phyloP scores from a whole-genome alignment of 2,113 vertebrate species.

The Cyprinus carpio region DNA sequence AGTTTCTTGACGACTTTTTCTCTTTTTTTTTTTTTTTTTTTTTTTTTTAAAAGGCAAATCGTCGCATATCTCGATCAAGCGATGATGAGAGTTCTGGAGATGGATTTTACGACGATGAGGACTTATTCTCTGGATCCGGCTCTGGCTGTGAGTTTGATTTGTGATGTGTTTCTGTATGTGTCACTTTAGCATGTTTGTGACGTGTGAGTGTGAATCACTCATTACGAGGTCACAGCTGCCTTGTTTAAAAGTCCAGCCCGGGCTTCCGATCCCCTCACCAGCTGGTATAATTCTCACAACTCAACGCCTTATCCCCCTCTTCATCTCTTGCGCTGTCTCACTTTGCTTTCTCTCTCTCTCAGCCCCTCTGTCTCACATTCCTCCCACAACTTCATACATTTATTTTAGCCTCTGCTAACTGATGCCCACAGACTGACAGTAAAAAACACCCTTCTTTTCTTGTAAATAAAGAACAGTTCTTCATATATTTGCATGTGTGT shows the following conservation, averaged over 20 bases:
- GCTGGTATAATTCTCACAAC: constrained; percentile 48
- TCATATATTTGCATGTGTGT: not conserved
- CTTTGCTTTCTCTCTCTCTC: not conserved
- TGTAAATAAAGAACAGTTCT: not conserved
- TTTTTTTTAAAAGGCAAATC: constrained; percentile 65
- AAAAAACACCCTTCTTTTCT: constrained; percentile 15
- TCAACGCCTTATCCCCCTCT: constrained; percentile 35
- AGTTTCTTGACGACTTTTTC: not conserved
- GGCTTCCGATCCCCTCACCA: constrained; percentile 39
- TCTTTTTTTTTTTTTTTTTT: constrained; percentile 40
- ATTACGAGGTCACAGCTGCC: constrained; percentile 58
- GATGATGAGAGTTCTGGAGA: constrained; percentile 74
- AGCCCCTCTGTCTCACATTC: constrained; percentile 32
- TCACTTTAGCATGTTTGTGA: constrained; percentile 35
- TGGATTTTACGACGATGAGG: constrained; percentile 76
- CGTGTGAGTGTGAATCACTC: constrained; percentile 55
- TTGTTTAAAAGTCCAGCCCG: constrained; percentile 69
- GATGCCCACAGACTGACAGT: constrained; percentile 2
- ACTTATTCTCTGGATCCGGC: constrained; percentile 79
- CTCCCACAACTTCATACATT: constrained; percentile 37
- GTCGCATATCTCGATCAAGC: constrained; percentile 58
- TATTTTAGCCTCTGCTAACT: constrained; percentile 30
- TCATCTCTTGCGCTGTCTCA: not conserved
- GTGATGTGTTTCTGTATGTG: constrained; percentile 34
- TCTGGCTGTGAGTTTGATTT: constrained; percentile 77